Evolutionary conservation across 2,113 vertebrate species (phyloP), one percentile per base, ranked within the genome.

Genomic region (Cheirogaleus medius): DNA sequence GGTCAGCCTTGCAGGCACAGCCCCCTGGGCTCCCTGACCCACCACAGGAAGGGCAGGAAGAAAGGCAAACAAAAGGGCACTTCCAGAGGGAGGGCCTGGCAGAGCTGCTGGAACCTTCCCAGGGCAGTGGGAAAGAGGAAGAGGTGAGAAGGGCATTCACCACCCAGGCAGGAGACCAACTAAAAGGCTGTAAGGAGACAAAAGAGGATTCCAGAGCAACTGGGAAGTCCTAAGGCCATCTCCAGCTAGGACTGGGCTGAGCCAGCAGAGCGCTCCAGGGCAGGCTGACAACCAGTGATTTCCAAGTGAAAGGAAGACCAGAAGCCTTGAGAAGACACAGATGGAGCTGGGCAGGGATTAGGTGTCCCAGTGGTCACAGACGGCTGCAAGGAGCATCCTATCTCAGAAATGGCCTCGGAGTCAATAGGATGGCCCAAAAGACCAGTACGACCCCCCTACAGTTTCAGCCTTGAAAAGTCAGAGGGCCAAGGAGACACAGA

Each of bases 181-280:
- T 2, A 37, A 10, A 82, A 92, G 32, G 14, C n/a, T 34, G 4
- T 12, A 7, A 11, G 54, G 27, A 25, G 76, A 60, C 29, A 14
- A 63, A n/a, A 76, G 56, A 69, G 13, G 66, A 4, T 27, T 82
- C 17, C 49, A 8, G 42, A 0, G 20, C 4, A 3, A 21, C 0
- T 0, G 12, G 12, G 0, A 29, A 0, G 0, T 0, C 85, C 60
- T 4, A 15, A 18, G 2, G 44, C 27, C 9, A 0, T 34, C 29
- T 76, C 39, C 44, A 14, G 52, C 20, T 6, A 25, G n/a, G 29
- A 64, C 23, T n/a, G 20, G 25, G 29, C 8, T 0, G 29, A 58
- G 0, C 0, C 25, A 2, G 25, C 0, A 0, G 4, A 25, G 83
- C 64, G 29, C 6, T 0, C 32, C 10, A 6, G n/a, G 58, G 58